A percentile compares a stretch with the other conserved stretches of the same genome.
Conservation (phyloP, 2,797 vertebrate genomes). For the Hylomyscus alleni region DNA sequence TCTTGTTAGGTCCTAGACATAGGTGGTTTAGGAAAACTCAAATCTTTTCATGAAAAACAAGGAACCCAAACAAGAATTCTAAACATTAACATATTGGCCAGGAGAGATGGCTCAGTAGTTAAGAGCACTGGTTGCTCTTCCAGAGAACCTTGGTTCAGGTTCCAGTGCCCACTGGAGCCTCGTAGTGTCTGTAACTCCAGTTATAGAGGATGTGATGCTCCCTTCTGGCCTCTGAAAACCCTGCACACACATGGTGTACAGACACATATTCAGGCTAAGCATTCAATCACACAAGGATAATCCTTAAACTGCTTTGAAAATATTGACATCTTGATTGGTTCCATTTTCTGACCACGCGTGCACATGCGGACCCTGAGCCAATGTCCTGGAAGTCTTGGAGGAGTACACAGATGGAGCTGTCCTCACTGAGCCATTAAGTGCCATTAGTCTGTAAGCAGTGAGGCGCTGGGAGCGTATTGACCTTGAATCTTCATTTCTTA, state of each 20-base stretch:
- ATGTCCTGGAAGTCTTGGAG: not conserved
- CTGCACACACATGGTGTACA: not conserved
- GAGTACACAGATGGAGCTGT: not conserved
- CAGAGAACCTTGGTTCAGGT: not conserved
- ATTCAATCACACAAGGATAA: not conserved
- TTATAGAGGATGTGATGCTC: not conserved
- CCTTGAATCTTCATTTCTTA: constrained; percentile 44
- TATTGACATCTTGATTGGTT: not conserved
- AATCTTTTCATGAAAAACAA: not conserved
- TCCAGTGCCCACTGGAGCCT: not conserved
- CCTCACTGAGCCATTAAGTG: not conserved
- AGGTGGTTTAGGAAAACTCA: not conserved
- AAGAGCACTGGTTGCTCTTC: not conserved
- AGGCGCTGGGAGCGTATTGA: not conserved
- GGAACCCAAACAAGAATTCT: not conserved
- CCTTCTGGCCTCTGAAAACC: not conserved
- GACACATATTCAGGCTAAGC: not conserved
- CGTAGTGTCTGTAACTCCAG: not conserved
- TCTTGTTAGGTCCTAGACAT: not conserved
- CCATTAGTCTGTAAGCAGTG: not conserved
- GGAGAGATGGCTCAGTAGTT: not conserved
- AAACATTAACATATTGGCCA: not conserved
- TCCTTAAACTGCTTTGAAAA: not conserved
- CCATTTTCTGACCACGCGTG: not conserved
- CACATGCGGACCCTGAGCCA: not conserved